Percentiles rank a stretch among this genome's conserved stretches.
Evolutionary conservation across 2,888 invertebrate genomes (phyloP).

Genomic region (Macaria notata): DNA sequence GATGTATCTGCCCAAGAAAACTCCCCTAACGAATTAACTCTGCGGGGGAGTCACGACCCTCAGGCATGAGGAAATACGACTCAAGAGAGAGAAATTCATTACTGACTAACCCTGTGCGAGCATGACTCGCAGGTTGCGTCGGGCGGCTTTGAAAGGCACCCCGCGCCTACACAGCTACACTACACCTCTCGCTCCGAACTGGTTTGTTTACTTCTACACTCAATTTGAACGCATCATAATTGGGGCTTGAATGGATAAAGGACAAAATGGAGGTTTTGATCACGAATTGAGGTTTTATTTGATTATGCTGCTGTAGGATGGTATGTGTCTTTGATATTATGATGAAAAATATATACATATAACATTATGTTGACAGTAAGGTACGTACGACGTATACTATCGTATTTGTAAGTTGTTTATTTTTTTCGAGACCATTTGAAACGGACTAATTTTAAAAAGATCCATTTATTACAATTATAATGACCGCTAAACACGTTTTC

Average conservation of each 20-base stretch:
- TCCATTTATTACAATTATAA: not conserved
- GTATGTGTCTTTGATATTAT: no score
- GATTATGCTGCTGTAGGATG: no score
- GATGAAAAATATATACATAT: no score
- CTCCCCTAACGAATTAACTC: no score
- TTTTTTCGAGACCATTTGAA: not conserved
- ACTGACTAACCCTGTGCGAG: not conserved
- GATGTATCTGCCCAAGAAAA: no score
- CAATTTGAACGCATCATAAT: constrained; percentile 10
- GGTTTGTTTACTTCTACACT: constrained; percentile 16
- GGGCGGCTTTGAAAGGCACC: constrained; percentile 20
- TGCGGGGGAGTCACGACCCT: no score
- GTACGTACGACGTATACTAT: no score
- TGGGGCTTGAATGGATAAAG: constrained; percentile 4
- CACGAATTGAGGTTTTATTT: not conserved
- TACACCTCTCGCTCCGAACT: constrained; percentile 9
- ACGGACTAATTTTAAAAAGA: no score
- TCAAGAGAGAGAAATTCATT: no score
- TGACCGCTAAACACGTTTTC: constrained; percentile 2
- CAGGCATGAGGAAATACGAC: no score
- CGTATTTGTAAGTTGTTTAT: no score
- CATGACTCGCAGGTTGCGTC: constrained; percentile 21
- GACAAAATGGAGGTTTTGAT: not conserved
- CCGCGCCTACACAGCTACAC: constrained; percentile 18
- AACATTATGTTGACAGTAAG: no score